Evolutionary conservation across 2,113 vertebrate species (phyloP).

Genomic region (Lagopus leucura): DNA sequence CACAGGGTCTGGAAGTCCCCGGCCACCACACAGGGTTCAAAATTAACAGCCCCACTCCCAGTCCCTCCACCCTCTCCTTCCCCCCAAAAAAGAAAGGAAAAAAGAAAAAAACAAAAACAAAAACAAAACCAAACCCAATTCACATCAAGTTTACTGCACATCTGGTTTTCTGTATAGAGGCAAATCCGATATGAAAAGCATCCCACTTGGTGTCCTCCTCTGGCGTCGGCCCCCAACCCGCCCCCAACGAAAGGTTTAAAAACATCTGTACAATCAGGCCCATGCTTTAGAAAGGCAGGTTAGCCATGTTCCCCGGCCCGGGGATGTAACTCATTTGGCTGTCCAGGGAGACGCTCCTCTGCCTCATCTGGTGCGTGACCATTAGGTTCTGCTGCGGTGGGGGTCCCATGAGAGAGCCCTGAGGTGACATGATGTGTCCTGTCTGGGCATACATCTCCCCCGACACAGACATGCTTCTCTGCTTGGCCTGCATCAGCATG

Average conservation of each 20-base stretch:
- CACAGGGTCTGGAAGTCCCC: constrained; percentile 75
- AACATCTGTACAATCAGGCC: background rate
- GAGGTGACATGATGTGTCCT: constrained; percentile 89
- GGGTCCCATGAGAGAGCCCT: constrained; percentile 91
- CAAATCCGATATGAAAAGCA: constrained; percentile 38
- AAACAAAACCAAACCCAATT: constrained; percentile 20
- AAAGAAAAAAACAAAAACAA: background rate
- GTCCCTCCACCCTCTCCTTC: constrained; percentile 12
- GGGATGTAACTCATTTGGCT: constrained; percentile 92
- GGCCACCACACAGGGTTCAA: constrained; percentile 78
- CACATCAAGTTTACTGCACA: constrained; percentile 70
- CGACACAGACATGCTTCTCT: constrained; percentile 86
- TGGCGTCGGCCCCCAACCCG: constrained; percentile 5
- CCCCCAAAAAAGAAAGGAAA: constrained; percentile 18
- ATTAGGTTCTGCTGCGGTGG: constrained; percentile 92
- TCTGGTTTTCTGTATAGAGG: constrained; percentile 53
- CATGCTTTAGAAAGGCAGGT: constrained; percentile 87
- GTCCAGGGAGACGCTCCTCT: constrained; percentile 93
- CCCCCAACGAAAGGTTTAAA: constrained; percentile 23
- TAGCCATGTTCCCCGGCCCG: constrained; percentile 86
- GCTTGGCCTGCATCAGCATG: constrained; percentile 97
- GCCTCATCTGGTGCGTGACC: constrained; percentile 91
- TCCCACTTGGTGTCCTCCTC: constrained; percentile 46
- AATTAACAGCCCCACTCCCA: constrained; percentile 53
- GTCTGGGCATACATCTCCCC: constrained; percentile 92